Percentiles rank a stretch among this genome's conserved stretches.
Evolutionary conservation across 2,888 invertebrate species (phyloP).

Genomic region (Magallana nippona): DNA sequence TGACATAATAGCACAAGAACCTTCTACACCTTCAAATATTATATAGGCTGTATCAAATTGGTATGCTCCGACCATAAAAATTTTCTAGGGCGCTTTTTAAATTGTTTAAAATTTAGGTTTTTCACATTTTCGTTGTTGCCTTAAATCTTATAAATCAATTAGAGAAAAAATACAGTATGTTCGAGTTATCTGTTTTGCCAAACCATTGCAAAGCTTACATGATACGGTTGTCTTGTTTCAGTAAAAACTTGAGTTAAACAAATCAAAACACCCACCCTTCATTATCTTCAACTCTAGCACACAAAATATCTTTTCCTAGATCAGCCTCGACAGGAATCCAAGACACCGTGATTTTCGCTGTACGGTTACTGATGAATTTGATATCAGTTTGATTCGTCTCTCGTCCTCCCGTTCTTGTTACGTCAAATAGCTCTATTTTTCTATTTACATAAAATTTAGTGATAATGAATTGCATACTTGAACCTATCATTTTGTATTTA

Average conservation of each 20-base stretch:
- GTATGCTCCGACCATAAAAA: no score
- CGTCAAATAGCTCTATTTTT: slow-evolving; percentile 36
- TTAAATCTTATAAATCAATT: no score
- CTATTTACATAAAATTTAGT: background rate
- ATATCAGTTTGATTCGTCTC: slow-evolving; percentile 4
- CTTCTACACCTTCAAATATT: no score
- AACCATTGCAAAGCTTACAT: no score
- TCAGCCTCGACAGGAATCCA: slow-evolving; percentile 44
- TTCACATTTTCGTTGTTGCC: no score
- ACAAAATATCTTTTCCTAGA: slow-evolving; percentile 43
- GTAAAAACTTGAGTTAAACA: background rate
- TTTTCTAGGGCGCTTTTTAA: no score
- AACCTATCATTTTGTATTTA: no score
- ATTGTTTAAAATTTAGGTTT: no score
- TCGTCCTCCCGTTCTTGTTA: slow-evolving; percentile 46
- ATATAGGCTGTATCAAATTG: no score
- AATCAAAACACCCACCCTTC: slow-evolving; percentile 36
- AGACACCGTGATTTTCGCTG: slow-evolving; percentile 18
- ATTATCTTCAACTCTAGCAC: slow-evolving; percentile 43
- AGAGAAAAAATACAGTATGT: no score
- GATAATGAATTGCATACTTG: background rate
- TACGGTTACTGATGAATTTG: background rate
- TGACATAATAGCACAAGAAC: no score
- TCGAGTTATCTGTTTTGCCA: background rate
- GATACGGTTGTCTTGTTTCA: background rate